A percentile compares a stretch with the other conserved stretches of the same genome.
Conservation (phyloP, 1,140 invertebrate species). For the Drosophila sechellia region DNA sequence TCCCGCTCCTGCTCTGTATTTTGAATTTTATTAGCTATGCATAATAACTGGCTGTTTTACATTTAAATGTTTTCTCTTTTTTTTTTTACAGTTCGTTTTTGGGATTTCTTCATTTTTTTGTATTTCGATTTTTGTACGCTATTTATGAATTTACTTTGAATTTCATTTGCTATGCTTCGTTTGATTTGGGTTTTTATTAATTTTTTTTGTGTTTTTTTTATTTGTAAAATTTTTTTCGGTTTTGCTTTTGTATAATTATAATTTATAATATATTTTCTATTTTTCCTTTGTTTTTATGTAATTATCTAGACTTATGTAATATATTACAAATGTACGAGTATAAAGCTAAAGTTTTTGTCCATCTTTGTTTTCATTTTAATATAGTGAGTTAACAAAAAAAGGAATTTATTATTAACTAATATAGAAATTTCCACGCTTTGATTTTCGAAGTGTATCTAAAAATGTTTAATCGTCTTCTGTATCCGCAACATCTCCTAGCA, state of each 20-base stretch:
- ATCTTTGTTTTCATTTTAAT: constrained; percentile 53
- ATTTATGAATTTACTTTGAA: constrained; percentile 57
- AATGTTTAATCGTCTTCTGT: constrained; percentile 41
- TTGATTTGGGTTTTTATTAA: constrained; percentile 61
- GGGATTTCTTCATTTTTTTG: constrained; percentile 34
- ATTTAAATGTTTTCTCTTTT: constrained; percentile 64
- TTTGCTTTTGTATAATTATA: constrained; percentile 60
- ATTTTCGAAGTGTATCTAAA: constrained; percentile 81
- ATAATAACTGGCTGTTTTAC: constrained; percentile 76
- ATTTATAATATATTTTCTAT: constrained; percentile 62
- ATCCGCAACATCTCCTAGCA: constrained; percentile 13
- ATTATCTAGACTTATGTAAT: constrained; percentile 84
- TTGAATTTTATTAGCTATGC: constrained; percentile 67
- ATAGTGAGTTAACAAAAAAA: constrained; percentile 79
- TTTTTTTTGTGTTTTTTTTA: constrained; percentile 42
- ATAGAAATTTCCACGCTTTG: constrained; percentile 78
- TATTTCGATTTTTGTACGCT: constrained; percentile 33
- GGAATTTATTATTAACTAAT: constrained; percentile 78
- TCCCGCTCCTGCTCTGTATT: constrained; percentile 36
- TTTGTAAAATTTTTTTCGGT: constrained; percentile 53
- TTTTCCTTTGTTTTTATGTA: constrained; percentile 60
- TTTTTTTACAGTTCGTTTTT: constrained; percentile 67
- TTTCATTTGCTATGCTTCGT: constrained; percentile 76
- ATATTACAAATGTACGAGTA: constrained; percentile 84
- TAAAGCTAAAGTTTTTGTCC: constrained; percentile 84